phyloP scores from a whole-genome alignment of 2,113 vertebrate species.

The Macrotis lagotis region DNA sequence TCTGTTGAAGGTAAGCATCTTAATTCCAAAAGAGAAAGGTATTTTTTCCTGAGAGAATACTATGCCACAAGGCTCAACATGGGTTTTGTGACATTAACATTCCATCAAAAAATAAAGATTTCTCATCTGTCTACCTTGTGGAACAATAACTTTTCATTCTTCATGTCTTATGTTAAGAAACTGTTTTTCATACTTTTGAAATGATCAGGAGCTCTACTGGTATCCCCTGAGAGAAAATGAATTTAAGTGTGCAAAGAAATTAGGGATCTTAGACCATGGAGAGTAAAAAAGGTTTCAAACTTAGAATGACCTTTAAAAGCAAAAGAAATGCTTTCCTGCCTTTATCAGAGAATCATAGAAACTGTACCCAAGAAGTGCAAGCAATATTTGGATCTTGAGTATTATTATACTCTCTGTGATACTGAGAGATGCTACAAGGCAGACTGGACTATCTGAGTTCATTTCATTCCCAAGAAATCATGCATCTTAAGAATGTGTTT shows the following conservation, averaged over 20 bases:
- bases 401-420: background rate
- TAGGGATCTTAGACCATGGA: background rate
- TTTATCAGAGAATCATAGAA: background rate
- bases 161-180: background rate
- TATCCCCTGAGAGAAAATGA: background rate
- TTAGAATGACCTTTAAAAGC: background rate
- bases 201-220: background rate
- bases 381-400: background rate
- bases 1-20: background rate
- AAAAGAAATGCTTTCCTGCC: background rate
- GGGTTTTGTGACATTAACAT: background rate
- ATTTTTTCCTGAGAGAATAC: background rate
- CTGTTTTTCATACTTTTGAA: background rate
- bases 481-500: background rate
- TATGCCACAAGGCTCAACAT: background rate
- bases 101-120: background rate
- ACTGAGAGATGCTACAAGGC: background rate
- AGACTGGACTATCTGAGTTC: background rate
- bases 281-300: background rate
- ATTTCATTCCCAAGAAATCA: background rate
- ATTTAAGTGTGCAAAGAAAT: background rate
- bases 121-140: background rate
- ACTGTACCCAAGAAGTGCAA: background rate
- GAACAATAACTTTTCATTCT: background rate
- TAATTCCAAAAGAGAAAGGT: background rate